Percentiles rank a stretch among this genome's conserved stretches.
phyloP scores from a whole-genome alignment of 2,113 vertebrate species.

The Strix uralensis region DNA sequence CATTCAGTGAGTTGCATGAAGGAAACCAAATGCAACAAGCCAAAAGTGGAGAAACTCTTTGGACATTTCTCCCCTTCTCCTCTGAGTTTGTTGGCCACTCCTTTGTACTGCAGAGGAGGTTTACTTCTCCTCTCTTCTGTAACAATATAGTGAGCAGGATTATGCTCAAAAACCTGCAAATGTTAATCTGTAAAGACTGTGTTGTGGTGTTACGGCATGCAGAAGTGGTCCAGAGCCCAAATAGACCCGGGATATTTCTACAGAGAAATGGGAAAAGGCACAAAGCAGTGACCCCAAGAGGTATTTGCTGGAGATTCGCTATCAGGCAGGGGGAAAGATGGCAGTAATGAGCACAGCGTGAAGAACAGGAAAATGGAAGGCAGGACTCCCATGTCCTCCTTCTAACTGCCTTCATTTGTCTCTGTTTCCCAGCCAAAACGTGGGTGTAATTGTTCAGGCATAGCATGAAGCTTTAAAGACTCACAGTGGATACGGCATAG shows the following conservation, averaged over 20 bases:
- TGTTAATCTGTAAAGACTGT: neutral
- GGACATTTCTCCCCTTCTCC: neutral
- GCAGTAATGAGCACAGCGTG: neutral
- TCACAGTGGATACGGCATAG: neutral
- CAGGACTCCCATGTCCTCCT: neutral
- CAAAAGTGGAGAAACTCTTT: neutral
- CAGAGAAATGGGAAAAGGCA: neutral
- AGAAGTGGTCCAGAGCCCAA: neutral
- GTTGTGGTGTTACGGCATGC: neutral
- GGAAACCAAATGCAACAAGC: neutral
- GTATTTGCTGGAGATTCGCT: neutral
- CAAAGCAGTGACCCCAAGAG: neutral
- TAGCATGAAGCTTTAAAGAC: conserved; percentile 15
- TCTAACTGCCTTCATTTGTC: conserved; percentile 11
- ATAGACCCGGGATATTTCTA: neutral
- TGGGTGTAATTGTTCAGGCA: conserved; percentile 55
- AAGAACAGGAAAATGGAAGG: conserved; percentile 3
- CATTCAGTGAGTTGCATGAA: neutral
- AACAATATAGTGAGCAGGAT: neutral
- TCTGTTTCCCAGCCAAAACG: conserved; percentile 41
- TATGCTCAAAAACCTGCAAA: neutral
- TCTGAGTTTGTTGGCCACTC: neutral
- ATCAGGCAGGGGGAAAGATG: neutral
- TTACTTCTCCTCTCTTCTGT: neutral
- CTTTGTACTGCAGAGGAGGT: neutral